Base-by-base conservation (phyloP, 1,140 invertebrate species). In the Hirudo medicinalis region DNA sequence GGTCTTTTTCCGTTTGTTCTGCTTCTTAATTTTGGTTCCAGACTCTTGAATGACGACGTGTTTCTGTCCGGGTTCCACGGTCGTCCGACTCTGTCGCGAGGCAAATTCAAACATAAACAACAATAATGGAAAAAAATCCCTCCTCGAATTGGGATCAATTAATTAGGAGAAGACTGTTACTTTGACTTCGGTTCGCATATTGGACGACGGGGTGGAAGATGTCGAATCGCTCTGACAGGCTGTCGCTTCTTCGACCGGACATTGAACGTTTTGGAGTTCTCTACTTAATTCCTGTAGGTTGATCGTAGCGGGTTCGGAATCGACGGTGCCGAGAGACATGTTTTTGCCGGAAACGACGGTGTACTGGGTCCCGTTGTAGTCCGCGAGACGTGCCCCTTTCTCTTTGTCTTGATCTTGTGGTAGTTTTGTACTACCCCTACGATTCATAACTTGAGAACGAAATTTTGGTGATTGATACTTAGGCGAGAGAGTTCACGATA, bases 1-100 rank as follows among this genome's bases (percentile, higher is more conserved):
- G 11, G 68, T 54, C 55, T 70, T 69, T 54, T 72, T 72, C 54
- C 69, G 71, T 43, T 49, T 25, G 9, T 70, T 70, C 13, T 36
- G 69, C 53, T 54, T 70, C 25, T 25, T 36, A 53, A 54, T 49
- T 53, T 36, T 70, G 1, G 53, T 49, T 22, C 43, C 53, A 20
- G 32, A 49, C 25, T 54, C 69, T 49, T 27, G 25, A 53, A 54
- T 70, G 40, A 40, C 67, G 20, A 68, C 67, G 40, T 70, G 43
- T n/a, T 70, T 70, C 43, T 54, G 53, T 22, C 43, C 53, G 13
- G 32, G 22, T 40, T 70, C 67, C 5, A 49, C 43, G 43, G 43
- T 17, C 9, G 43, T 15, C 13, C 43, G 43, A 17, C 43, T 49
- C 43, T 49, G 15, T 49, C 13, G 43, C 43, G 15, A 49, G 13